phyloP scores from a whole-genome alignment of 1,140 invertebrate genomes.

The Kradibia gibbosae region DNA sequence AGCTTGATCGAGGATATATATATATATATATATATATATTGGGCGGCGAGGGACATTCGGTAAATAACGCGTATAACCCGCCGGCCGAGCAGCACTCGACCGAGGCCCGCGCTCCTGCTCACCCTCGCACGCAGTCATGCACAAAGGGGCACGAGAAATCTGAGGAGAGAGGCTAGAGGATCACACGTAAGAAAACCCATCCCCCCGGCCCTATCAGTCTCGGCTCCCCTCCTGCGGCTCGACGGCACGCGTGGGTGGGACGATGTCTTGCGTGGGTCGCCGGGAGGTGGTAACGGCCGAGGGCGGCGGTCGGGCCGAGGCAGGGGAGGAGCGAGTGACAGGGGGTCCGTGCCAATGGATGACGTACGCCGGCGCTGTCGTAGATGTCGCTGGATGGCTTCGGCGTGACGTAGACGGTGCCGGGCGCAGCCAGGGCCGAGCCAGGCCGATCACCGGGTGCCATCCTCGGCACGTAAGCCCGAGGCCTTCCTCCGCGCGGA shows the following conservation, averaged over 20 bases:
- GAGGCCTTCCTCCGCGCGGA: slow-evolving; percentile 1
- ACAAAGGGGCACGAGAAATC: slow-evolving; percentile 18
- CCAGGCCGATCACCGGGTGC: not conserved
- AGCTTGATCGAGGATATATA: no score
- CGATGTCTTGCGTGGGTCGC: no score
- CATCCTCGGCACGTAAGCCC: not conserved
- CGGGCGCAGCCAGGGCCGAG: not conserved
- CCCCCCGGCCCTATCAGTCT: not conserved
- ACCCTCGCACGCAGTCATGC: not conserved
- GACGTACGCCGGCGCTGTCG: not conserved
- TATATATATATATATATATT: not conserved
- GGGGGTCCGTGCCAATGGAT: not conserved
- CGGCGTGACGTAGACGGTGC: not conserved
- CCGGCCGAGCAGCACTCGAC: not conserved
- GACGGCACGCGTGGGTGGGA: not conserved
- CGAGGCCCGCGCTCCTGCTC: not conserved
- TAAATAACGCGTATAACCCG: slow-evolving; percentile 1
- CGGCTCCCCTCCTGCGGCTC: not conserved
- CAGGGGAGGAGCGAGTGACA: not conserved
- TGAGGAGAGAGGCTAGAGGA: slow-evolving; percentile 5
- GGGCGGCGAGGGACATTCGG: not conserved
- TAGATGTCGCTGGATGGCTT: slow-evolving; percentile 6
- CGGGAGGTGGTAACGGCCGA: no score
- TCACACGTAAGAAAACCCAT: slow-evolving; percentile 31
- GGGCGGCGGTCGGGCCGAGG: not conserved